phyloP scores from a whole-genome alignment of 2,797 vertebrate species.

The Vireo griseus region DNA sequence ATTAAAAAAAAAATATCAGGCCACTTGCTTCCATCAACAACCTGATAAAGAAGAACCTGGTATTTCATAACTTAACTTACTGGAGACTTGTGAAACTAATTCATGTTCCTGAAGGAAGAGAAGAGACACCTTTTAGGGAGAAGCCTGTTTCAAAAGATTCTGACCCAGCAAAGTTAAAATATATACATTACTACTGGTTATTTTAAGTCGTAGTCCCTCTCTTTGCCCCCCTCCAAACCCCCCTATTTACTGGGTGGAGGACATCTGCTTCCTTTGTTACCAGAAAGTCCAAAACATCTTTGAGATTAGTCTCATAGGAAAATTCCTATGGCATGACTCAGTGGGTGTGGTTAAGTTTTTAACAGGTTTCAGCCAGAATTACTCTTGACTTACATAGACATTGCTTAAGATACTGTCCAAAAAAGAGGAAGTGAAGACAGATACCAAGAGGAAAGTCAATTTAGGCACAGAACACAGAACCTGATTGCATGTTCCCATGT shows the following conservation, averaged over 20 bases:
- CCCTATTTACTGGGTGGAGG: not conserved
- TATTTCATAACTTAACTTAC: not conserved
- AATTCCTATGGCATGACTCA: constrained; percentile 26
- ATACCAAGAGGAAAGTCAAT: not conserved
- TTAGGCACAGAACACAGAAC: not conserved
- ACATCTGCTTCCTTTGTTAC: constrained; percentile 29
- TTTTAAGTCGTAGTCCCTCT: not conserved
- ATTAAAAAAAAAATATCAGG: not conserved
- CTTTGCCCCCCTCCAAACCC: not conserved
- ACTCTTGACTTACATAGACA: not conserved
- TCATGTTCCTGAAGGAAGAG: not conserved
- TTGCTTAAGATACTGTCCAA: not conserved
- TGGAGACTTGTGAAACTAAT: not conserved
- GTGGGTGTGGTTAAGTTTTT: constrained; percentile 11
- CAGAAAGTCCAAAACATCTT: not conserved
- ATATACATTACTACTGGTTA: not conserved
- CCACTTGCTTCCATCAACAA: not conserved
- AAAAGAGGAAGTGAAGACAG: constrained; percentile 8
- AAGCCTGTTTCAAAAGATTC: not conserved
- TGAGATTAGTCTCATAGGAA: not conserved
- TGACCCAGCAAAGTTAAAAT: not conserved
- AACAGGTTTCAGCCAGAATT: not conserved
- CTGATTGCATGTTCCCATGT: not conserved
- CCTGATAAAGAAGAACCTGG: not conserved
- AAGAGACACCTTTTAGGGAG: not conserved